Percentiles rank a stretch among this genome's conserved stretches.
phyloP scores from a whole-genome alignment of 1,140 invertebrate species.

The Drosophila chauvacae region DNA sequence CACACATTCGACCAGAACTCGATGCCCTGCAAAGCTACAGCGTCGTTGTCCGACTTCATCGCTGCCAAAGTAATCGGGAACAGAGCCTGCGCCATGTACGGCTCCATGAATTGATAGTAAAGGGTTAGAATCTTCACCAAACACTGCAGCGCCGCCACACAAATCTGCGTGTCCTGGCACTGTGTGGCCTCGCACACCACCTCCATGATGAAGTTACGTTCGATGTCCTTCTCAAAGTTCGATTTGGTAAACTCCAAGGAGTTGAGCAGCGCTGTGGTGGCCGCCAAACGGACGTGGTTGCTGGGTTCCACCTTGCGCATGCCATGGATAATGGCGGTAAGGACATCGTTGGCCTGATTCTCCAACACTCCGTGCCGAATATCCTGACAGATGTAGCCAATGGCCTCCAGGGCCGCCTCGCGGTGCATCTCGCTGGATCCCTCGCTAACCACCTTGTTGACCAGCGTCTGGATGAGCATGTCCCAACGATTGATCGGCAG shows the following conservation, averaged over 20 bases:
- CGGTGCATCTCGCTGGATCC: constrained; percentile 96
- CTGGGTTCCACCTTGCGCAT: constrained; percentile 94
- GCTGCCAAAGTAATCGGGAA: constrained; percentile 99
- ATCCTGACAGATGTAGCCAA: constrained; percentile 95
- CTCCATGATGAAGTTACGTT: constrained; percentile 99
- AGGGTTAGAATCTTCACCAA: constrained; percentile 99
- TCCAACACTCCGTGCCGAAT: constrained; percentile 96
- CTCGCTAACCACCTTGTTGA: constrained; percentile 95
- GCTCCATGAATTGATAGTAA: constrained; percentile 99
- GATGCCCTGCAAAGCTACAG: constrained; percentile 98
- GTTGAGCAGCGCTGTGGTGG: constrained; percentile 98
- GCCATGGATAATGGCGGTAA: constrained; percentile 99
- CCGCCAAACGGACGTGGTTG: constrained; percentile 95
- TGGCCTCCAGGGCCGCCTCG: constrained; percentile 98
- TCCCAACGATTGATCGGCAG: constrained; percentile 94
- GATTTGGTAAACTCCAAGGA: constrained; percentile 99
- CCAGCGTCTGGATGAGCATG: constrained; percentile 93
- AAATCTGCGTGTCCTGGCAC: constrained; percentile 93
- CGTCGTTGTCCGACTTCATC: constrained; percentile 98
- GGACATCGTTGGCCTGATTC: constrained; percentile 96
- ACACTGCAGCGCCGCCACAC: constrained; percentile 98
- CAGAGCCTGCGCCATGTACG: constrained; percentile 98
- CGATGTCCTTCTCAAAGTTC: constrained; percentile 98
- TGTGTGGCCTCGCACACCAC: constrained; percentile 97
- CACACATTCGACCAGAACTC: constrained; percentile 99